phyloP scores from a whole-genome alignment of 2,888 invertebrate species.

The Antheraea yamamai region DNA sequence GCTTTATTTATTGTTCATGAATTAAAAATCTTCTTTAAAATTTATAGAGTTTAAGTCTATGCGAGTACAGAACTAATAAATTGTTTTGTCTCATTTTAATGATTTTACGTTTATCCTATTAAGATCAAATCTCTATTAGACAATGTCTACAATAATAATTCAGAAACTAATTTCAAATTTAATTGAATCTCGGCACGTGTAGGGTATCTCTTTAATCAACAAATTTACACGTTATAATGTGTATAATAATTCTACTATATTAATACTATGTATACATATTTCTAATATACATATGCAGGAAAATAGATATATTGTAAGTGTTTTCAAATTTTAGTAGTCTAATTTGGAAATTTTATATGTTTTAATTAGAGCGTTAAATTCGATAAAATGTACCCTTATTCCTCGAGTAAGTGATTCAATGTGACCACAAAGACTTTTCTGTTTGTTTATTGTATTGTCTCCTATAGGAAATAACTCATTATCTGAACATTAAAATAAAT shows the following conservation, averaged over 20 bases:
- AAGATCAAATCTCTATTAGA: background rate
- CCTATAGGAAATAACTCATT: background rate
- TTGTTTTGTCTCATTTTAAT: background rate
- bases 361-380: no score
- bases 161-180: constrained; percentile 6
- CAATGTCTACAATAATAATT: constrained; percentile 8
- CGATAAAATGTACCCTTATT: no score
- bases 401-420: background rate
- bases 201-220: background rate
- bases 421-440: background rate
- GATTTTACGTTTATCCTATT: constrained; percentile 6
- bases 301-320: background rate
- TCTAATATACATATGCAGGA: background rate
- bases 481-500: background rate
- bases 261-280: background rate
- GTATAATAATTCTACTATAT: background rate
- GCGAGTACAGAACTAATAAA: background rate
- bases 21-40: no score
- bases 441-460: background rate
- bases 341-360: background rate
- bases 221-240: background rate
- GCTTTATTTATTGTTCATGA: no score
- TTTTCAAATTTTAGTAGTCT: background rate
- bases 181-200: background rate
- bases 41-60: no score